phyloP scores from a whole-genome alignment of 2,888 invertebrate species.

The Heterodera filipjevi region DNA sequence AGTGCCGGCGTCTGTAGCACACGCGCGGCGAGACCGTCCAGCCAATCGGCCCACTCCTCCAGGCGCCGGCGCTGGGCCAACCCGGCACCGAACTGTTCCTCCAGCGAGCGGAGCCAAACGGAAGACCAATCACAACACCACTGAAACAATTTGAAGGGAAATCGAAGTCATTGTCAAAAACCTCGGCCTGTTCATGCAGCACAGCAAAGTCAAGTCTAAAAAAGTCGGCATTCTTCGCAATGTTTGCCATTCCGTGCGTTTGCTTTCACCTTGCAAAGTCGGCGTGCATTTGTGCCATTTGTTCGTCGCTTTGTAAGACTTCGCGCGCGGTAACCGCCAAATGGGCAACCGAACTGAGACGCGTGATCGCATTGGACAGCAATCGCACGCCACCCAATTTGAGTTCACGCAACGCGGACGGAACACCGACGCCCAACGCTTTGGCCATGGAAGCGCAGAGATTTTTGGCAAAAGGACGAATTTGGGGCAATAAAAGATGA shows the following conservation, averaged over 20 bases:
- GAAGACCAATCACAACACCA: constrained; percentile 26
- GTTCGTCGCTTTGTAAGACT: constrained; percentile 89
- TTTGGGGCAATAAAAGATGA: constrained; percentile 73
- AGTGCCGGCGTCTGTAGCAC: constrained; percentile 7
- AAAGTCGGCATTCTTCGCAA: background rate
- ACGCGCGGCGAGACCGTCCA: constrained; percentile 73
- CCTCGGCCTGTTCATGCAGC: constrained; percentile 83
- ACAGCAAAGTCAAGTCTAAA: constrained; percentile 81
- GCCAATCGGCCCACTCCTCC: constrained; percentile 97
- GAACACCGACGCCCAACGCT: constrained; percentile 72
- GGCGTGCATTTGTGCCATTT: constrained; percentile 77
- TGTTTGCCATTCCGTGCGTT: too few species aligned
- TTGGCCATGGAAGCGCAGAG: constrained; percentile 72
- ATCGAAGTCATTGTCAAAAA: background rate
- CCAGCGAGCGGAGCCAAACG: constrained; percentile 2
- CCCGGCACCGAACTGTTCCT: constrained; percentile 29
- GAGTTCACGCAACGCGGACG: constrained; percentile 79
- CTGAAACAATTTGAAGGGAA: background rate
- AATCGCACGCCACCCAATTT: constrained; percentile 83
- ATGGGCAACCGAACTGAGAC: constrained; percentile 96
- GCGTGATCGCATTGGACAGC: constrained; percentile 88
- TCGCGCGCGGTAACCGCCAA: constrained; percentile 92
- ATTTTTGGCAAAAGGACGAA: constrained; percentile 88
- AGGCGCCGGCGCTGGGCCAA: constrained; percentile 72
- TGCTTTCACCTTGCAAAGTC: constrained; percentile 35